Conservation (phyloP, 2,113 vertebrate species). For the Danio rerio region GRCz12tu NC_133200.1:24100501-24101000, state of each 20-base stretch:
- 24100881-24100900: not conserved
- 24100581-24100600: not conserved
- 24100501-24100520: not conserved
- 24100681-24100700: not conserved
- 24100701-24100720: constrained; percentile 24
- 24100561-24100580: not conserved
- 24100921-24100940: not conserved
- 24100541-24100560: not conserved
- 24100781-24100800: constrained; percentile 13
- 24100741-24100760: constrained; percentile 41
- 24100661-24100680: constrained; percentile 21
- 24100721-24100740: constrained; percentile 29
- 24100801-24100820: not conserved
- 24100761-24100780: constrained; percentile 20
- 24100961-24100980: too few relatives aligned
- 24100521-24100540: not conserved
- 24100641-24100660: constrained; percentile 23
- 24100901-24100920: not conserved
- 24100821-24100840: too few relatives aligned
- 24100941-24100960: not conserved
- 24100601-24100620: not conserved
- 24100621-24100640: not conserved
- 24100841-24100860: not conserved
- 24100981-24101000: too few relatives aligned
- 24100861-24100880: not conserved